A percentile compares a stretch with the other conserved stretches of the same genome.
phyloP scores from a whole-genome alignment of 2,888 invertebrate species.

The Eupithecia dodoneata region DNA sequence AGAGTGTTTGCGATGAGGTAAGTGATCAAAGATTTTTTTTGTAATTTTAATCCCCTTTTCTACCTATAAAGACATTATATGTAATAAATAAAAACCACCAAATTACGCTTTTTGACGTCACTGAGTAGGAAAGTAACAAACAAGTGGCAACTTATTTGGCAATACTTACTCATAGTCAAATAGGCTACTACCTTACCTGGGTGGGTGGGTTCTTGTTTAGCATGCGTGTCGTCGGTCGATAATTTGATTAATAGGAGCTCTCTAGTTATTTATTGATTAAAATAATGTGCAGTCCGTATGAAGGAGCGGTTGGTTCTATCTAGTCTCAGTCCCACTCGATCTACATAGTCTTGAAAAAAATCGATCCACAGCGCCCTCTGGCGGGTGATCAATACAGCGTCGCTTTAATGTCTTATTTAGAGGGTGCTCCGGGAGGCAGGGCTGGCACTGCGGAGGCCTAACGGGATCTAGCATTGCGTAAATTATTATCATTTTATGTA shows the following conservation, averaged over 20 bases:
- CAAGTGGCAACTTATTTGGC: too few relatives aligned
- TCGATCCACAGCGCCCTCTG: constrained; percentile 20
- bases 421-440: background rate
- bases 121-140: too few relatives aligned
- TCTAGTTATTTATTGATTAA: background rate
- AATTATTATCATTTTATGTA: background rate
- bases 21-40: too few relatives aligned
- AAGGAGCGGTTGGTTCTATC: background rate
- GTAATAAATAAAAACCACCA: too few relatives aligned
- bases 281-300: background rate
- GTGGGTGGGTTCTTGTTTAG: too few relatives aligned
- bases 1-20: too few relatives aligned
- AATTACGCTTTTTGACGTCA: too few relatives aligned
- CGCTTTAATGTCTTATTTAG: background rate
- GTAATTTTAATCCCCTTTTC: too few relatives aligned
- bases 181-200: too few relatives aligned
- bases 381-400: background rate
- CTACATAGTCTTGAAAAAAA: constrained; percentile 27
- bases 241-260: background rate
- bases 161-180: too few relatives aligned
- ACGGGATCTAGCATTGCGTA: background rate
- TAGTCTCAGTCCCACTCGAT: background rate
- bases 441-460: background rate
- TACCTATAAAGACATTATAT: too few relatives aligned
- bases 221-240: background rate